Conservation (phyloP, 2,113 vertebrate species). For the Entelurus aequoreus region DNA sequence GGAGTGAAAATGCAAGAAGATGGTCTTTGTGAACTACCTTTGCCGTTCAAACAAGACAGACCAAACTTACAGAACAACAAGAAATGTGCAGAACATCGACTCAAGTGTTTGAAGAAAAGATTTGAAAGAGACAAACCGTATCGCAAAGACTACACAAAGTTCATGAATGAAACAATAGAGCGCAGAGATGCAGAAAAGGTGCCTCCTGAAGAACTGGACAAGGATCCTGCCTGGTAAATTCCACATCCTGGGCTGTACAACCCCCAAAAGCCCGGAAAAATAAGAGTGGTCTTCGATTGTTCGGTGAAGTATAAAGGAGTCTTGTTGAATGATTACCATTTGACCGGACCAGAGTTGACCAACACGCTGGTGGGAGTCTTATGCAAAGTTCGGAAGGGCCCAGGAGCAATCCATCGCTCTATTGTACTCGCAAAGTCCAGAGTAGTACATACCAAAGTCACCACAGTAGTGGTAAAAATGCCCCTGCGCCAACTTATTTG, state of each 20-base stretch:
- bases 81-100: not conserved
- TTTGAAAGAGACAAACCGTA: not conserved
- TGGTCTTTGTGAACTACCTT: not conserved
- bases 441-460: slow-evolving; percentile 11
- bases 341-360: not conserved
- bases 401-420: slow-evolving; percentile 2
- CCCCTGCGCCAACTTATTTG: no score
- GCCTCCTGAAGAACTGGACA: not conserved
- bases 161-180: not conserved
- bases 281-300: not conserved
- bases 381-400: not conserved
- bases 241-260: not conserved
- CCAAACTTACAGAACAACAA: not conserved
- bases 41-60: not conserved
- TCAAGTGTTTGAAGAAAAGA: not conserved
- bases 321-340: not conserved
- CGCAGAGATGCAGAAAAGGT: not conserved
- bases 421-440: slow-evolving; percentile 18
- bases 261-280: not conserved
- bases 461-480: not conserved
- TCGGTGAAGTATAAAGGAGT: not conserved
- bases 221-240: not conserved
- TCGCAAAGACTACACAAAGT: not conserved
- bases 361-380: not conserved
- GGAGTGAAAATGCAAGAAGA: not conserved